phyloP scores from a whole-genome alignment of 1,140 invertebrate species.

The Megalopta genalis region DNA sequence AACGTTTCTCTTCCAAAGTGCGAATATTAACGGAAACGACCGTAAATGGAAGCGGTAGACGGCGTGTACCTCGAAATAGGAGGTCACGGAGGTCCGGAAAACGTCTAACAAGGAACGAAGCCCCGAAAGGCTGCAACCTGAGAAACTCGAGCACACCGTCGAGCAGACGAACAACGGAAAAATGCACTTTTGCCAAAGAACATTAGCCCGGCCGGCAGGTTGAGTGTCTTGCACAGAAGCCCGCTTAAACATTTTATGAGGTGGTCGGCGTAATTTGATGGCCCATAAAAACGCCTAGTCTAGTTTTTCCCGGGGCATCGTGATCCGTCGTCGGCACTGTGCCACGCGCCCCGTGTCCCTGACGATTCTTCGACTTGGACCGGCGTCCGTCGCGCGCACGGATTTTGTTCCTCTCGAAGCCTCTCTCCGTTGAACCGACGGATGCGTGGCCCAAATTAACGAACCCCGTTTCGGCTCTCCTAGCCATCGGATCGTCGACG shows the following conservation, averaged over 20 bases:
- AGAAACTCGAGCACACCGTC: too few relatives aligned
- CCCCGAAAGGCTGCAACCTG: too few relatives aligned
- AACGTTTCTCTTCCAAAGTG: too few relatives aligned
- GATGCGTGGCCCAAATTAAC: conserved; percentile 20
- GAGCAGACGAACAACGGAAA: background rate
- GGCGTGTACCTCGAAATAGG: too few relatives aligned
- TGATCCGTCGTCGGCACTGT: conserved; percentile 65
- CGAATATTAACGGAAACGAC: too few relatives aligned
- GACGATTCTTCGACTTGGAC: conserved; percentile 62
- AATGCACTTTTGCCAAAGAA: conserved; percentile 65
- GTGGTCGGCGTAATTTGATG: conserved; percentile 81
- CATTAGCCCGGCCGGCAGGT: conserved; percentile 69
- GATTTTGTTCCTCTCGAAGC: conserved; percentile 54
- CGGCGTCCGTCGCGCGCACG: conserved; percentile 18
- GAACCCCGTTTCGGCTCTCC: background rate
- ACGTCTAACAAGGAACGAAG: too few relatives aligned
- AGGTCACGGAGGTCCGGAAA: too few relatives aligned
- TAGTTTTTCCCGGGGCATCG: conserved; percentile 77
- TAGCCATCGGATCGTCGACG: background rate
- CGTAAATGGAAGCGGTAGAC: too few relatives aligned
- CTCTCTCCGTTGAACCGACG: conserved; percentile 27
- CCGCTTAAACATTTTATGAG: conserved; percentile 79
- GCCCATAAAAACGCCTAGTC: conserved; percentile 80
- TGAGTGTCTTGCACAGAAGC: conserved; percentile 76
- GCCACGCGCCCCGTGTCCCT: conserved; percentile 68